Evolutionary conservation across 2,113 vertebrate genomes (phyloP).

Genomic region (Heterotis niloticus): DNA sequence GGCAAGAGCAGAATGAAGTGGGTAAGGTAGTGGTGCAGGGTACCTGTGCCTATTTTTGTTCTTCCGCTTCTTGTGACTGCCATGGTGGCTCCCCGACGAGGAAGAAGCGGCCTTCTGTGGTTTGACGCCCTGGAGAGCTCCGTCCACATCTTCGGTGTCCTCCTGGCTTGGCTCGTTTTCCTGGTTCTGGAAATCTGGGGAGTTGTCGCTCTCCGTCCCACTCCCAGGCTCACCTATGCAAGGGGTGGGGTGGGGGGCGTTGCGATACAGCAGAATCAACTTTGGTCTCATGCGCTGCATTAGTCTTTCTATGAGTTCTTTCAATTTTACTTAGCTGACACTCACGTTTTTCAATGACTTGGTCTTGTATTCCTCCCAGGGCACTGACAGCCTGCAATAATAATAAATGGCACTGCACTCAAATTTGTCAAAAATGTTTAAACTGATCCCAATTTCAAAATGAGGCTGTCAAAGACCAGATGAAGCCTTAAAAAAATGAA

Average conservation of each 20-base stretch:
- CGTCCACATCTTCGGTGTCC: slow-evolving; percentile 88
- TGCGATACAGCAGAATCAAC: too few species aligned
- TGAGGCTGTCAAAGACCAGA: too few species aligned
- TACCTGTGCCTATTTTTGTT: slow-evolving; percentile 99
- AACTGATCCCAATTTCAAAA: too few species aligned
- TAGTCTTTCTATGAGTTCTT: too few species aligned
- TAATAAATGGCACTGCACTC: neutral
- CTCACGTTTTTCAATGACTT: slow-evolving; percentile 96
- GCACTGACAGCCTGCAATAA: slow-evolving; percentile 84
- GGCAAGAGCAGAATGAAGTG: neutral
- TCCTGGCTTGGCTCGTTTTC: slow-evolving; percentile 95
- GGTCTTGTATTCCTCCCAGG: slow-evolving; percentile 89
- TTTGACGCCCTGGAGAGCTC: slow-evolving; percentile 86
- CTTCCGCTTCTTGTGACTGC: slow-evolving; percentile 97
- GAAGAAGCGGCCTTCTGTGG: slow-evolving; percentile 95
- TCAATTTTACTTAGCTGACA: slow-evolving; percentile 34
- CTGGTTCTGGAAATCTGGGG: slow-evolving; percentile 96
- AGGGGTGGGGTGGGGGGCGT: neutral
- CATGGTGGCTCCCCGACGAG: slow-evolving; percentile 88
- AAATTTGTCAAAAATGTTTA: too few species aligned
- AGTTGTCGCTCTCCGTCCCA: slow-evolving; percentile 92
- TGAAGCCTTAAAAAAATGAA: too few species aligned
- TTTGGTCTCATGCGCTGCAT: too few species aligned
- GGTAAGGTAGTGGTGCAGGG: slow-evolving; percentile 34
- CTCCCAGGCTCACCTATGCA: slow-evolving; percentile 86